Percentiles rank a stretch among this genome's conserved stretches.
Conservation (phyloP, 2,797 vertebrate species). For the Microctenopoma stevenorrisi region DNA sequence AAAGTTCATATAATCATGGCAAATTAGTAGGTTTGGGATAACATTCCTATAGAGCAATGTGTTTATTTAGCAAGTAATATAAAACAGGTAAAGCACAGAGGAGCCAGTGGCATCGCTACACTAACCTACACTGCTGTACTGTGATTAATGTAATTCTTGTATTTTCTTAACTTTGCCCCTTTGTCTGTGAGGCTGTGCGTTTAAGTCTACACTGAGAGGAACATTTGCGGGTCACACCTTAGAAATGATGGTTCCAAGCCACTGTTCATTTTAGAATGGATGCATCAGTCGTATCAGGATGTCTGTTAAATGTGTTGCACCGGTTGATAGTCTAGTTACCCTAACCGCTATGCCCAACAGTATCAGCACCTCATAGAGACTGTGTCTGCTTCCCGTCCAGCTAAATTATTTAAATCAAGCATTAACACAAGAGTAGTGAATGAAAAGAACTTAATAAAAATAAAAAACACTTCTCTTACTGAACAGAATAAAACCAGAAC, state of each 20-base stretch:
- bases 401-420: no score
- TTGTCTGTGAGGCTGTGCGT: conserved; percentile 5
- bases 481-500: no score
- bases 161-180: background rate
- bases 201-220: conserved; percentile 21
- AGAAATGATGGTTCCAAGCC: background rate
- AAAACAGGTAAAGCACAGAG: conserved; percentile 54
- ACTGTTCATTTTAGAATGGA: background rate
- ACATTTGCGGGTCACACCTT: background rate
- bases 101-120: conserved; percentile 7
- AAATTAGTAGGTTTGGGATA: conserved; percentile 83
- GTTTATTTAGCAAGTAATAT: conserved; percentile 72
- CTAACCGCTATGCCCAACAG: background rate
- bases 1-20: conserved; percentile 86
- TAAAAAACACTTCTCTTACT: no score
- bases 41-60: conserved; percentile 77
- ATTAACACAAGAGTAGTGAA: no score
- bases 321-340: conserved; percentile 26
- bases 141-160: conserved; percentile 1
- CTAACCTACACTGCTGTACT: conserved; percentile 14
- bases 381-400: no score
- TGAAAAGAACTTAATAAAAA: no score
- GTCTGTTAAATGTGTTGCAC: conserved; percentile 13
- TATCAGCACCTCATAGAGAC: no score
- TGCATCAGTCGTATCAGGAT: conserved; percentile 2